phyloP scores from a whole-genome alignment of 2,113 vertebrate genomes.

The Myotis davidii region DNA sequence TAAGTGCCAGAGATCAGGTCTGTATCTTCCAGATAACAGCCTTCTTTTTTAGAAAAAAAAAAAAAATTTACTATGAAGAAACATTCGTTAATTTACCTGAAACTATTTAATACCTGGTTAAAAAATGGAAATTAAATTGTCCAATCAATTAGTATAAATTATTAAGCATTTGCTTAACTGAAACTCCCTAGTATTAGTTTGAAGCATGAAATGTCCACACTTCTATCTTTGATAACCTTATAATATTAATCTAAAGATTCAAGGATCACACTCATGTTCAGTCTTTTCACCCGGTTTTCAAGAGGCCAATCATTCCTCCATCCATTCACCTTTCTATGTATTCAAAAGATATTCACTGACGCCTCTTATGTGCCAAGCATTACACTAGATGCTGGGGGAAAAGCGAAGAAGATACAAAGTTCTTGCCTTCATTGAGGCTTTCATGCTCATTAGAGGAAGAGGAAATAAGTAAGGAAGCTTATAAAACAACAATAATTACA shows the following conservation, averaged over 20 bases:
- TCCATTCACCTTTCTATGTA: not conserved
- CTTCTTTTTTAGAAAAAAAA: not conserved
- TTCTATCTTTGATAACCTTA: not conserved
- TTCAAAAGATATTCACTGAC: not conserved
- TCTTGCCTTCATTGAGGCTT: not conserved
- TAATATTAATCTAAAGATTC: slow-evolving; percentile 4
- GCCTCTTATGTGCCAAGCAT: not conserved
- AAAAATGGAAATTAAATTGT: slow-evolving; percentile 27
- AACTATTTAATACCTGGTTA: not conserved
- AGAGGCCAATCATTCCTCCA: not conserved
- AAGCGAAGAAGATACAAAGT: not conserved
- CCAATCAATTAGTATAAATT: not conserved
- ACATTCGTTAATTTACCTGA: not conserved
- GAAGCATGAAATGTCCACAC: not conserved
- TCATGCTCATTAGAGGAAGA: not conserved
- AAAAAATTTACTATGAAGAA: not conserved
- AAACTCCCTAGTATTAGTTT: not conserved
- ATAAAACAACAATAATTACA: not conserved
- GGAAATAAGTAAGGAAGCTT: not conserved
- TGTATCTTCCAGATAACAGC: not conserved
- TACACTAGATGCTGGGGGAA: not conserved
- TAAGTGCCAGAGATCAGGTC: not conserved
- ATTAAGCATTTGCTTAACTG: not conserved
- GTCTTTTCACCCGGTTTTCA: not conserved
- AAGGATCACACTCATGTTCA: not conserved